Base-by-base conservation (phyloP, 2,888 invertebrate genomes). In the Ennomos erosarius region DNA sequence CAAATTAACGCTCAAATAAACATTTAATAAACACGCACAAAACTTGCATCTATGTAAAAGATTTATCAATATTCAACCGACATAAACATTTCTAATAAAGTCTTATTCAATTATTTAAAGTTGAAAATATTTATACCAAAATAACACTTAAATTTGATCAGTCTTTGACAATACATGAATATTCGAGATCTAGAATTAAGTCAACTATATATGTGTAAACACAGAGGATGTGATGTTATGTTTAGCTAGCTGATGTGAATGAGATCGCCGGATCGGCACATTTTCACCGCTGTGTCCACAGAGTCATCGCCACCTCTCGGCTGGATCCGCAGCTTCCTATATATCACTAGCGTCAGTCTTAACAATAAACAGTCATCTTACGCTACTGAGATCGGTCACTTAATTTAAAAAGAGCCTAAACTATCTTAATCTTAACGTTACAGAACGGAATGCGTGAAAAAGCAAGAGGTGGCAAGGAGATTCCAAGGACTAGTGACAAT, bases 51-150 rank as follows among this genome's bases (percentile, higher is more conserved):
- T 71, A 66, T 81, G 81, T 83, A 86, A 83, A 88, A 81, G 76
- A 81, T 84, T 82, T 81, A 81, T 78, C 78, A 85, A 86, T 79
- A 86, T 75, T 81, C 72, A 81, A 79, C 84, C 85, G 78, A 79
- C 78, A 83, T 82, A 85, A 79, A 83, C 78, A 82, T 78, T 69
- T 73, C 73, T 77, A 79, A 81, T 79, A 82, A 70, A 64, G 79
- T 74, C 55, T 64, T 64, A 72, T 81, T 84, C 81, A 75, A 71
- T 70, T 72, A 69, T 74, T 77, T 71, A 75, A 74, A 71, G 76
- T 74, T 74, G 71, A 75, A 75, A 77, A 78, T 78, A 75, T 76
- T 75, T 72, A 73, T 76, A 66, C 61, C 65, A 71, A 75, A 76
- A 75, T 74, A 72, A 64, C 64, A 66, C 64, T 52, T 66, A 47